phyloP scores from a whole-genome alignment of 2,888 invertebrate genomes.

The Eupsilia transversa region DNA sequence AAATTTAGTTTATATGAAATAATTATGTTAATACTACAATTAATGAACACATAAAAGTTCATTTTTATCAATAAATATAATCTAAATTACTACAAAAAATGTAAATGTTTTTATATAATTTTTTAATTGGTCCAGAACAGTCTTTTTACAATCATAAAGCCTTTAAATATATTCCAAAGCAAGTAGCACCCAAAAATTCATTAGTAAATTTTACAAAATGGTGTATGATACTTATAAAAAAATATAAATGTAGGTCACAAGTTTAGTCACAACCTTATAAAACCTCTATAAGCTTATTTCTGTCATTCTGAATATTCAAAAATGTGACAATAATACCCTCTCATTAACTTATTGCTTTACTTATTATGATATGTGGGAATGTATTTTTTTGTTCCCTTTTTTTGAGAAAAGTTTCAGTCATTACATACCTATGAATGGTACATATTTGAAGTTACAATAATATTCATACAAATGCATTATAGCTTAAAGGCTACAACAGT shows the following conservation, averaged over 20 bases:
- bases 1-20: constrained; percentile 19
- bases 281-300: constrained; percentile 21
- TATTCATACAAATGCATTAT: constrained; percentile 15
- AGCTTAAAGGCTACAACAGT: constrained; percentile 29
- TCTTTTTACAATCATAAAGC: constrained; percentile 60
- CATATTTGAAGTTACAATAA: constrained; percentile 20
- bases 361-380: constrained; percentile 49
- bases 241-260: constrained; percentile 58
- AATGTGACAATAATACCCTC: constrained; percentile 14
- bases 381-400: constrained; percentile 40
- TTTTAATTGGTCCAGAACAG: constrained; percentile 69
- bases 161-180: constrained; percentile 33
- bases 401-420: constrained; percentile 53
- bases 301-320: constrained; percentile 13
- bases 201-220: constrained; percentile 25
- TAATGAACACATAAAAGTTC: constrained; percentile 53
- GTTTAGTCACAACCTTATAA: constrained; percentile 62
- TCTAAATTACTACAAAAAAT: constrained; percentile 52
- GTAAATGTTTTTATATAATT: constrained; percentile 39
- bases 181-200: constrained; percentile 49
- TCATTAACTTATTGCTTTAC: constrained; percentile 16
- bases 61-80: constrained; percentile 51
- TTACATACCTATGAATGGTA: constrained; percentile 30
- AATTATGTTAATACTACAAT: constrained; percentile 35
- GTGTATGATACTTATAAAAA: constrained; percentile 33